Percentiles rank a stretch among this genome's conserved stretches.
These are phyloP conservation scores for Torymus tubicola DNA, from an alignment of 2,888 invertebrate species.

Conservation along the genomic window DNA sequence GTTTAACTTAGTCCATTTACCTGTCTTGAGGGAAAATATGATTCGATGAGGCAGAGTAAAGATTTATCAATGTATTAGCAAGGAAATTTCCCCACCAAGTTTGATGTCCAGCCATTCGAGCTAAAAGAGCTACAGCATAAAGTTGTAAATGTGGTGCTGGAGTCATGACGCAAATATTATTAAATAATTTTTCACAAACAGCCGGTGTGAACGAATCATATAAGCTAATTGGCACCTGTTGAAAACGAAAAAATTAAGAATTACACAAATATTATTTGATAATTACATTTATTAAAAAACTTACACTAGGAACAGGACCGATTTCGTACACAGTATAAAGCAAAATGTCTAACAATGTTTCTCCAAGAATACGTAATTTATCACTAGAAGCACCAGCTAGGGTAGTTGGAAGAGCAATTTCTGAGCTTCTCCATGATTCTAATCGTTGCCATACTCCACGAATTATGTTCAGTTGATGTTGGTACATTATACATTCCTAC, in stretches of 20 bases:
- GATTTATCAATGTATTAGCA: slow-evolving; percentile 87
- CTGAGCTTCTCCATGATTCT: slow-evolving; percentile 78
- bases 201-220: slow-evolving; percentile 75
- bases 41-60: slow-evolving; percentile 88
- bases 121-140: slow-evolving; percentile 86
- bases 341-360: slow-evolving; percentile 88
- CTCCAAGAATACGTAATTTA: slow-evolving; percentile 88
- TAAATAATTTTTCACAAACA: slow-evolving; percentile 82
- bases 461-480: slow-evolving; percentile 92
- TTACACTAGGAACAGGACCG: slow-evolving; percentile 76
- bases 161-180: slow-evolving; percentile 84
- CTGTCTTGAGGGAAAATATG: slow-evolving; percentile 91
- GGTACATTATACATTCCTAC: slow-evolving; percentile 90
- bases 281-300: slow-evolving; percentile 56
- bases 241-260: slow-evolving; percentile 24
- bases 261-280: slow-evolving; percentile 1
- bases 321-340: slow-evolving; percentile 83
- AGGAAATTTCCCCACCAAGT: slow-evolving; percentile 94
- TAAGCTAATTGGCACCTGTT: slow-evolving; percentile 73
- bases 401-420: slow-evolving; percentile 76
- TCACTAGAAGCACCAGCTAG: slow-evolving; percentile 85
- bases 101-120: slow-evolving; percentile 86
- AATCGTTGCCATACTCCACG: slow-evolving; percentile 86
- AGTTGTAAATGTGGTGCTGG: slow-evolving; percentile 89
- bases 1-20: slow-evolving; percentile 74